Conservation (phyloP, 2,888 invertebrate species). For the Cheiracanthium punctorium region DNA sequence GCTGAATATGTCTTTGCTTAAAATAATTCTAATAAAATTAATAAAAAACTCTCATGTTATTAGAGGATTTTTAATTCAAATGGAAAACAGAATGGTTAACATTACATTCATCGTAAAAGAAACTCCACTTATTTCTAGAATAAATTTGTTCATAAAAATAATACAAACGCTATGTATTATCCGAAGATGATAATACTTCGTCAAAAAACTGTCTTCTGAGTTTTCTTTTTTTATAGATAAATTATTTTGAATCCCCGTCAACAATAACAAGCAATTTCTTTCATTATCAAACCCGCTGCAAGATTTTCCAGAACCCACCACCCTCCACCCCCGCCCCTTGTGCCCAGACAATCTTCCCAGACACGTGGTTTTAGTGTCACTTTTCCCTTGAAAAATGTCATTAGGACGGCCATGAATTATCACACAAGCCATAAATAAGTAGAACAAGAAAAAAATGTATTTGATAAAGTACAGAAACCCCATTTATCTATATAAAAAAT, state of each 20-base stretch:
- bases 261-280: background rate
- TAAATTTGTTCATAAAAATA: too few relatives aligned
- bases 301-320: background rate
- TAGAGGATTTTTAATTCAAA: too few relatives aligned
- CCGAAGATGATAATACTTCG: background rate
- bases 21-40: too few relatives aligned
- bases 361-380: constrained; percentile 49
- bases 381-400: constrained; percentile 57
- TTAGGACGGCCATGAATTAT: constrained; percentile 59
- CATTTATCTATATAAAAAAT: too few relatives aligned
- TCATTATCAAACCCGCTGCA: background rate
- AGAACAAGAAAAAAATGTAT: background rate
- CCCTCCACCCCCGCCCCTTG: constrained; percentile 26
- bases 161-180: background rate
- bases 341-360: constrained; percentile 30
- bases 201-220: background rate
- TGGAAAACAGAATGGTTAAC: too few relatives aligned
- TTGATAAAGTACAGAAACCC: background rate
- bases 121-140: too few relatives aligned
- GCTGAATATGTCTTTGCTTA: too few relatives aligned
- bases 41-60: too few relatives aligned
- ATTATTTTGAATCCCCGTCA: background rate
- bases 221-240: background rate
- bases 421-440: constrained; percentile 49
- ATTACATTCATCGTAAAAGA: too few relatives aligned